Evolutionary conservation across 2,888 invertebrate genomes (phyloP).

Genomic region (Xanthorhoe spadicearia): DNA sequence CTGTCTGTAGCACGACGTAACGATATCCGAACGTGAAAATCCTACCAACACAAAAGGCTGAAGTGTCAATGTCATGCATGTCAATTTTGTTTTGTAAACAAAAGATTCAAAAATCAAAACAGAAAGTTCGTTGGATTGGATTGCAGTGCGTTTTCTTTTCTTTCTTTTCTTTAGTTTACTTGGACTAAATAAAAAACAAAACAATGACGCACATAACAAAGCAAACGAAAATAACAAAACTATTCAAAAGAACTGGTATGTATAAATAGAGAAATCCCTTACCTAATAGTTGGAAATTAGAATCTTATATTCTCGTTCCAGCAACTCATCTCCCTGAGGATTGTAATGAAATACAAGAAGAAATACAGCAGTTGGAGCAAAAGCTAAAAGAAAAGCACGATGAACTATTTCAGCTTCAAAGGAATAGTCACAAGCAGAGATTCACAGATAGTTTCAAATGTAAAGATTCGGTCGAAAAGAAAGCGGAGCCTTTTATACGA

Average conservation of each 20-base stretch:
- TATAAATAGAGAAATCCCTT: conserved; percentile 1
- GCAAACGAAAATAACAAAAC: conserved; percentile 68
- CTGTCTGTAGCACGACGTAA: too few relatives aligned
- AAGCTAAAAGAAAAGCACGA: conserved; percentile 62
- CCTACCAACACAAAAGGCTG: background rate
- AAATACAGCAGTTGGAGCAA: conserved; percentile 61
- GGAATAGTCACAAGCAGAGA: conserved; percentile 53
- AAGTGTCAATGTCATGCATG: background rate
- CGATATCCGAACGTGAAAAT: too few relatives aligned
- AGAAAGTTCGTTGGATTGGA: conserved; percentile 9
- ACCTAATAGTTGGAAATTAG: too few relatives aligned
- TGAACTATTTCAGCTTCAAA: conserved; percentile 67
- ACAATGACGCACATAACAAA: conserved; percentile 58
- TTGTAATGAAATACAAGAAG: conserved; percentile 61
- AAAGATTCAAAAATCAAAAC: conserved; percentile 1
- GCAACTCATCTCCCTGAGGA: conserved; percentile 56
- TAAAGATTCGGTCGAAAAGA: conserved; percentile 53
- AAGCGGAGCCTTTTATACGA: conserved; percentile 56
- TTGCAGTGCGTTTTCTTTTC: too few relatives aligned
- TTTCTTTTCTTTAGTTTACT: too few relatives aligned
- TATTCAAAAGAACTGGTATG: conserved; percentile 64
- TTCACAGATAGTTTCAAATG: conserved; percentile 6
- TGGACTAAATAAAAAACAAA: background rate
- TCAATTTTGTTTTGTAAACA: background rate
- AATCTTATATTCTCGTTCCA: conserved; percentile 26